Percentiles rank a stretch among this genome's conserved stretches.
Conservation (phyloP, 1,140 invertebrate genomes). For the Potamilus streckersoni region DNA sequence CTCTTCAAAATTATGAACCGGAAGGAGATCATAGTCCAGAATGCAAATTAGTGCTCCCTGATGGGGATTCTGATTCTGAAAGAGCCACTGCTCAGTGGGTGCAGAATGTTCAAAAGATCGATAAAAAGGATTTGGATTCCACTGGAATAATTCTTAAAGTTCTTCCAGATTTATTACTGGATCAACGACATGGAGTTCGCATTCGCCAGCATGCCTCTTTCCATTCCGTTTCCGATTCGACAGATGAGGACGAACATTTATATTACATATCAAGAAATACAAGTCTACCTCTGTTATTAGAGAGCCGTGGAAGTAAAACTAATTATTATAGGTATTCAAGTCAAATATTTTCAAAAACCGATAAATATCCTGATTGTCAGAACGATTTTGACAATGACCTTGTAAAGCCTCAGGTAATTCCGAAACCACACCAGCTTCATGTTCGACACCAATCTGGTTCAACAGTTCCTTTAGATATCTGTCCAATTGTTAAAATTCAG, state of each 20-base stretch:
- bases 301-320: not conserved
- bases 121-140: constrained; percentile 14
- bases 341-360: constrained; percentile 5
- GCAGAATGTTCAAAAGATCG: constrained; percentile 17
- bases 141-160: constrained; percentile 31
- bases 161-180: constrained; percentile 16
- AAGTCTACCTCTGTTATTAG: constrained; percentile 22
- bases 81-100: constrained; percentile 27
- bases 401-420: not conserved
- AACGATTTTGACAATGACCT: not conserved
- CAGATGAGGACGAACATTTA: constrained; percentile 3
- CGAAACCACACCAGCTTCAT: not conserved
- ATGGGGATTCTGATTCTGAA: constrained; percentile 12
- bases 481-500: constrained; percentile 34
- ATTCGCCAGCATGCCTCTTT: constrained; percentile 16
- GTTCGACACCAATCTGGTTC: constrained; percentile 1
- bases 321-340: not conserved
- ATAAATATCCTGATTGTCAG: constrained; percentile 3
- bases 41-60: constrained; percentile 4
- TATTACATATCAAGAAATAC: constrained; percentile 23
- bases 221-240: constrained; percentile 23
- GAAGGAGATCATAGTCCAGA: not conserved
- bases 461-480: constrained; percentile 21
- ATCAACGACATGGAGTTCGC: constrained; percentile 12
- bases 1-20: not conserved